Conservation (phyloP, 2,113 vertebrate species). For the Xyliphius kryptos region DNA sequence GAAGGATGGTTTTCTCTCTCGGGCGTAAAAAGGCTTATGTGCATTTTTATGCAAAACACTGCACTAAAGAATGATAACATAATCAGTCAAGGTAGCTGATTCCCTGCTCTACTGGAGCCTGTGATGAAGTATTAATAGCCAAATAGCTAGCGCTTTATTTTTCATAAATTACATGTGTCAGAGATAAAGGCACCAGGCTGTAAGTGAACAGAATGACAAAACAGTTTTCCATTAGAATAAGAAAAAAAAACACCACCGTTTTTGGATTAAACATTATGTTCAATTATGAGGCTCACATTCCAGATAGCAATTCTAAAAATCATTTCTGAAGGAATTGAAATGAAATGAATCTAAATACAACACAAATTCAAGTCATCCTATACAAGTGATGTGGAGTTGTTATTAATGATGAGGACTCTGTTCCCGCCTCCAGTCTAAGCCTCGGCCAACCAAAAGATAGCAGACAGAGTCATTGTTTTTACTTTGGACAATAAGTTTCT, state of each 20-base stretch:
- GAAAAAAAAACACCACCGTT: no score
- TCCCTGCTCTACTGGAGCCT: constrained; percentile 70
- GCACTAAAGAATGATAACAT: constrained; percentile 65
- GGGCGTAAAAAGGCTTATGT: constrained; percentile 37
- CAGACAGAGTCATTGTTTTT: no score
- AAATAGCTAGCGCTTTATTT: constrained; percentile 57
- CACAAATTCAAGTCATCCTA: no score
- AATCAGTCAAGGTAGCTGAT: constrained; percentile 65
- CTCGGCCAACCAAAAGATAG: no score
- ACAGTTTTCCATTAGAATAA: no score
- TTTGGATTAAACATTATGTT: no score
- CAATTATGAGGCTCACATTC: constrained; percentile 8
- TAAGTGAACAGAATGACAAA: constrained; percentile 22
- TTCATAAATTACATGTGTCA: constrained; percentile 68
- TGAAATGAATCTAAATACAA: no score
- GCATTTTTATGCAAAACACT: constrained; percentile 61
- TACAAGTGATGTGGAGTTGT: no score
- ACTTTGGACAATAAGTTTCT: no score
- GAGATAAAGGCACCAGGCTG: constrained; percentile 56
- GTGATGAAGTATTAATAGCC: constrained; percentile 69
- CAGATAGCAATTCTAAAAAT: neutral
- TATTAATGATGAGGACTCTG: no score
- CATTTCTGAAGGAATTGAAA: no score
- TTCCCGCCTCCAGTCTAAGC: no score
- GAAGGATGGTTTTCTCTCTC: neutral